Percentiles rank a stretch among this genome's conserved stretches.
Conservation (phyloP, 30 jellyfish, hydroid and myxozoan genomes). For the Aurelia aurita region DNA sequence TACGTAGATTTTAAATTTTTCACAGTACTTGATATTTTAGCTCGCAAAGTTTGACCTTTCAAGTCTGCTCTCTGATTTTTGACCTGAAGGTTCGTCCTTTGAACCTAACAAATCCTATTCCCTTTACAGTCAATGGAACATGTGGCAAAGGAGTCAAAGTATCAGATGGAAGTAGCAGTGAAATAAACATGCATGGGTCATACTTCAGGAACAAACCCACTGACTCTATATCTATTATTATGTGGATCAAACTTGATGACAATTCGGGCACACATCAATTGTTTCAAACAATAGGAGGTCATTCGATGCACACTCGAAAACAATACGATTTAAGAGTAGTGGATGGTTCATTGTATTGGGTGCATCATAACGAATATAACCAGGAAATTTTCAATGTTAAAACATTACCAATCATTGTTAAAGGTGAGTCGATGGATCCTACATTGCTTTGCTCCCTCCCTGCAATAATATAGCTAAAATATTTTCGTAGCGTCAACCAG, state of each 20-base stretch:
- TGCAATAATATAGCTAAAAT: neutral
- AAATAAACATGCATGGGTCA: constrained; percentile 76
- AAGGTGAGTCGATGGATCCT: constrained; percentile 46
- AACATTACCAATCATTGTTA: constrained; percentile 84
- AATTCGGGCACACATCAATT: constrained; percentile 84
- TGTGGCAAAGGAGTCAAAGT: constrained; percentile 81
- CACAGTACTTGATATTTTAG: no score
- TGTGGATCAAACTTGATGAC: constrained; percentile 92
- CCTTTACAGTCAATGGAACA: constrained; percentile 78
- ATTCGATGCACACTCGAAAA: constrained; percentile 92
- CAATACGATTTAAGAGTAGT: constrained; percentile 87
- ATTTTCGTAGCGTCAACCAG: no score
- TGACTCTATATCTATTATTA: constrained; percentile 86
- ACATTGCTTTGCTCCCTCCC: neutral
- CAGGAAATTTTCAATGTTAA: constrained; percentile 88
- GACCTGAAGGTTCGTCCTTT: no score
- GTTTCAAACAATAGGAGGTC: constrained; percentile 93
- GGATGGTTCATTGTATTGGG: constrained; percentile 92
- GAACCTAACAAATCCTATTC: no score
- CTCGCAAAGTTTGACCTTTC: no score
- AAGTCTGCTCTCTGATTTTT: no score
- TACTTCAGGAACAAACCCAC: constrained; percentile 88
- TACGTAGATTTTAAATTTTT: no score
- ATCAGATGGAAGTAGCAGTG: constrained; percentile 62
- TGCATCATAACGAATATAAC: constrained; percentile 91